Base-by-base conservation (phyloP, 2,797 vertebrate genomes). In the Lacerta bilineata region DNA sequence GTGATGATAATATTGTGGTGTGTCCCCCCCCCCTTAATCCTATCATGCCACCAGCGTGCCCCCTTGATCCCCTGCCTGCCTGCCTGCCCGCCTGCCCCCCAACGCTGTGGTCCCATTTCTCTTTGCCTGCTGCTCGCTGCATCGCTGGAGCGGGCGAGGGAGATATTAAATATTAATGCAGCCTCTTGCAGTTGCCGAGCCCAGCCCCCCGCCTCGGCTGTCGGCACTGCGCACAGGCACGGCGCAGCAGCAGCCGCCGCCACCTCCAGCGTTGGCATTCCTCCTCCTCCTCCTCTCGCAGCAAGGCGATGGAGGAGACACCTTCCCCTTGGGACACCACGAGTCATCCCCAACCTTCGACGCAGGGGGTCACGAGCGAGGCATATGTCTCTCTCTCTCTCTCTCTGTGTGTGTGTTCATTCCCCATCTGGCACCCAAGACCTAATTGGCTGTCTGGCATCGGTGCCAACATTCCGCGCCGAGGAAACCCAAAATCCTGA, bases 151-250 rank as follows among this genome's bases (percentile, higher is more conserved):
- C 88, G 36, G 79, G 88, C 20, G 43, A 89, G 78, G 88, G 83
- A 89, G 88, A 89, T 89, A 89, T 89, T 89, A 89, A 89, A 89
- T 89, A 89, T 89, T 89, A 89, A 89, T 86, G 88, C 88, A 89
- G 88, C 71, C 84, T 89, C 84, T 89, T 86, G 88, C 88, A 89
- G 84, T 80, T 61, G 69, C 88, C 8, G 59, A 89, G 88, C 83
- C 88, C 88, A 81, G 68, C 88, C 68, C 81, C 87, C 82, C 29
- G 41, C 69, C 50, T 11, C 71, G 71, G 50, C 50, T 50, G 71
- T 85, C 83, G 29, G 88, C 88, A 89, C 88, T 89, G 88, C 84
- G 71, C 80, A 85, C 88, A 85, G 77, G 76, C n/a, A n/a, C 17
- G 15, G 87, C 59, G 25, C 25, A 41, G 66, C 25, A 41, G 66